Percentiles rank a stretch among this genome's conserved stretches.
Evolutionary conservation across 2,113 vertebrate genomes (phyloP).

Genomic region (Cariama cristata): DNA sequence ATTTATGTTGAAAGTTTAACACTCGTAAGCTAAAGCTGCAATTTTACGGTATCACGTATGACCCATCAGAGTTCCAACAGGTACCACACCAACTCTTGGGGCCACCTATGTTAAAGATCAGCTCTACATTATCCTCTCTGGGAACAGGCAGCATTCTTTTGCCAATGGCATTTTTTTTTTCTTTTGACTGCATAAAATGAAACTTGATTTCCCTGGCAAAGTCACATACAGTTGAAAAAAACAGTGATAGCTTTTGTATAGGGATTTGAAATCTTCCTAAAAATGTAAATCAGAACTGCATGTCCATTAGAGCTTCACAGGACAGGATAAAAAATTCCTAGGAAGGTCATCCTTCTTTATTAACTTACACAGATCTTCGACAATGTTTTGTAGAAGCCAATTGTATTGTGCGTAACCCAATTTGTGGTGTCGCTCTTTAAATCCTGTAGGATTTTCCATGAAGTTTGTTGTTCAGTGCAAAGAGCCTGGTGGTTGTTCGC

Average conservation of each 20-base stretch:
- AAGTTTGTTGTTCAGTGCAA: neutral
- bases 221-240: neutral
- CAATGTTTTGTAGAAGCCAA: neutral
- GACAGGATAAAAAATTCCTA: neutral
- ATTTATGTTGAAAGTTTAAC: neutral
- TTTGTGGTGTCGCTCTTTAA: neutral
- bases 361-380: neutral
- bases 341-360: neutral
- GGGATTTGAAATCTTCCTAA: neutral
- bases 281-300: neutral
- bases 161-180: neutral
- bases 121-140: neutral
- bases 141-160: neutral
- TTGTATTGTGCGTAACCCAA: neutral
- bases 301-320: neutral
- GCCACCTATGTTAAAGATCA: neutral
- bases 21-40: accelerated
- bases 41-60: accelerated
- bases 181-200: neutral
- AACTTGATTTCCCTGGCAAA: neutral
- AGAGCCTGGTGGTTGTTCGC: neutral
- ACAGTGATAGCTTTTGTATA: neutral
- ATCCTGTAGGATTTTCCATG: neutral
- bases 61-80: neutral
- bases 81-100: neutral